Evolutionary conservation across 1,140 invertebrate species (phyloP).

Genomic region (Philaenus spumarius): DNA sequence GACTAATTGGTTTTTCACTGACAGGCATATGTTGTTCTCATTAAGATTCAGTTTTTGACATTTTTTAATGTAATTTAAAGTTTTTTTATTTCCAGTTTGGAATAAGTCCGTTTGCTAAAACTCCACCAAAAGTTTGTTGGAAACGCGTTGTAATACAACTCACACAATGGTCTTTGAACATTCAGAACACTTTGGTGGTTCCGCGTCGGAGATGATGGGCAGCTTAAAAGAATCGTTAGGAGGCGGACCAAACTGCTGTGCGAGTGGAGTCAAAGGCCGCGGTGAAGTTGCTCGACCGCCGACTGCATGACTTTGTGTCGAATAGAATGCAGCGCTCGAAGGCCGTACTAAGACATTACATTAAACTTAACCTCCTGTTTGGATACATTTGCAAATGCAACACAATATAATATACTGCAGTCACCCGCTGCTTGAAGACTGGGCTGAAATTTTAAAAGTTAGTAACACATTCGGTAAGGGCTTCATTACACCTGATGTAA

Average conservation of each 20-base stretch:
- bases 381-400: no score
- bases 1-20: no score
- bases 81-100: no score
- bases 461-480: neutral
- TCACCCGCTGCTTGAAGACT: no score
- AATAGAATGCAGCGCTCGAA: slow-evolving; percentile 51
- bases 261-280: slow-evolving; percentile 40
- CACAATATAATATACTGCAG: no score
- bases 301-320: slow-evolving; percentile 52
- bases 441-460: no score
- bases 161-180: slow-evolving; percentile 72
- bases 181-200: slow-evolving; percentile 58
- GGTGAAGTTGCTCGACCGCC: slow-evolving; percentile 47
- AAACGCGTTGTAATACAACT: slow-evolving; percentile 36
- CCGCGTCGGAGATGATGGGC: slow-evolving; percentile 37
- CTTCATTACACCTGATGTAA: no score
- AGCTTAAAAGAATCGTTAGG: slow-evolving; percentile 35
- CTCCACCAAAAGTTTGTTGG: neutral
- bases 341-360: slow-evolving; percentile 26
- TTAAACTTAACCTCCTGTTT: no score
- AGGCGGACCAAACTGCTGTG: slow-evolving; percentile 35
- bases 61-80: no score
- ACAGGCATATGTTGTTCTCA: no score
- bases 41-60: no score
- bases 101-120: neutral